Evolutionary conservation across 1,140 invertebrate species (phyloP).

Genomic region (Maconellicoccus hirsutus): DNA sequence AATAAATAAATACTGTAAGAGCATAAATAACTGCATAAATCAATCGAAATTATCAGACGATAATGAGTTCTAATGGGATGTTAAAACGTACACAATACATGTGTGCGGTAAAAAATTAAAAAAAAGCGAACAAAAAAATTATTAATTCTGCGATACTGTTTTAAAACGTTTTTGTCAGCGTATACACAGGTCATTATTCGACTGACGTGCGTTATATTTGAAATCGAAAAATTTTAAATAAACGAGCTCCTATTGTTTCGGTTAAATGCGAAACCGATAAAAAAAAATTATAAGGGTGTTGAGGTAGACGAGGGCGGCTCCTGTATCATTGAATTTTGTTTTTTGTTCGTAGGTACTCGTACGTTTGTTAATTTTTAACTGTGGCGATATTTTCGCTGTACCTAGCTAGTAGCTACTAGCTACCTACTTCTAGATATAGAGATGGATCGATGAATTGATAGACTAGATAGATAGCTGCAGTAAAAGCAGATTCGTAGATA

Average conservation of each 20-base stretch:
- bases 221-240: not conserved
- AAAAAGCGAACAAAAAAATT: not conserved
- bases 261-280: not conserved
- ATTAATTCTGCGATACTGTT: not conserved
- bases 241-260: not conserved
- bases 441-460: no score
- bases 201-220: not conserved
- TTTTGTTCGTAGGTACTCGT: no score
- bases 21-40: constrained; percentile 10
- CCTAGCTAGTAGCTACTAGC: no score
- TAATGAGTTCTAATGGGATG: constrained; percentile 8
- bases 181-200: constrained; percentile 9
- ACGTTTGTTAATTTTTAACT: no score
- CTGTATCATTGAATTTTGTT: no score
- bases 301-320: no score
- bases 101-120: constrained; percentile 7
- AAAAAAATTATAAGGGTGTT: no score
- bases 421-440: no score
- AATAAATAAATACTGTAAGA: not conserved
- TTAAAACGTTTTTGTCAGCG: not conserved
- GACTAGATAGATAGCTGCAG: no score
- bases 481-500: no score
- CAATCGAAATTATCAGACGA: constrained; percentile 3
- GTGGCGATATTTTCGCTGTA: no score
- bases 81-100: not conserved